Conservation (phyloP, 2,797 vertebrate genomes). For the Gallinago stenura region DNA sequence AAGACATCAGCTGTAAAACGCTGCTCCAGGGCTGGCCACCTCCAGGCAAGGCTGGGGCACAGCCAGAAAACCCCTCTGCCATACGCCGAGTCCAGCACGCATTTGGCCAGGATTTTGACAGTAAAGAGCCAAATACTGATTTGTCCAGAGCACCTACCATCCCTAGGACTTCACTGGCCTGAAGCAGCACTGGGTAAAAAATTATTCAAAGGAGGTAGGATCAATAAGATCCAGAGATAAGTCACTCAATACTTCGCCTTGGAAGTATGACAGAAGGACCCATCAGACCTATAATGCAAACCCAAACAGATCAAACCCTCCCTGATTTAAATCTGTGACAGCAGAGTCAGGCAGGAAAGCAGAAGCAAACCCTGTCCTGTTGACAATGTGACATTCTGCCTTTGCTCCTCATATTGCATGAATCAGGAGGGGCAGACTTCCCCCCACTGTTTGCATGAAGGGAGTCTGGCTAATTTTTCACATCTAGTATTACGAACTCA, state of each 20-base stretch:
- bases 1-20: not conserved
- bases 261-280: not conserved
- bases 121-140: not conserved
- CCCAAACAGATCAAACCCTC: not conserved
- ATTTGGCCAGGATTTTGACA: not conserved
- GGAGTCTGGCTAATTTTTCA: not conserved
- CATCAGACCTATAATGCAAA: not conserved
- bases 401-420: not conserved
- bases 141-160: not conserved
- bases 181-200: not conserved
- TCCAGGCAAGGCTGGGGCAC: constrained; percentile 8
- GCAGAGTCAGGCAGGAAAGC: not conserved
- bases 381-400: not conserved
- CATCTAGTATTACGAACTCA: not conserved
- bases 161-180: not conserved
- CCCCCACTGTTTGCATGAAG: not conserved
- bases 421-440: not conserved
- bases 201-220: not conserved
- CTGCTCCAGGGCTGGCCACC: not conserved
- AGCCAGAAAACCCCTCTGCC: not conserved
- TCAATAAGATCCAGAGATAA: not conserved
- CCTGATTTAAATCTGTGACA: not conserved
- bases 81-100: not conserved
- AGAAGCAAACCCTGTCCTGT: not conserved
- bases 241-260: not conserved